Evolutionary conservation across 2,797 vertebrate species (phyloP), one percentile per base, ranked within the genome.

Genomic region (Nothura maculosa): DNA sequence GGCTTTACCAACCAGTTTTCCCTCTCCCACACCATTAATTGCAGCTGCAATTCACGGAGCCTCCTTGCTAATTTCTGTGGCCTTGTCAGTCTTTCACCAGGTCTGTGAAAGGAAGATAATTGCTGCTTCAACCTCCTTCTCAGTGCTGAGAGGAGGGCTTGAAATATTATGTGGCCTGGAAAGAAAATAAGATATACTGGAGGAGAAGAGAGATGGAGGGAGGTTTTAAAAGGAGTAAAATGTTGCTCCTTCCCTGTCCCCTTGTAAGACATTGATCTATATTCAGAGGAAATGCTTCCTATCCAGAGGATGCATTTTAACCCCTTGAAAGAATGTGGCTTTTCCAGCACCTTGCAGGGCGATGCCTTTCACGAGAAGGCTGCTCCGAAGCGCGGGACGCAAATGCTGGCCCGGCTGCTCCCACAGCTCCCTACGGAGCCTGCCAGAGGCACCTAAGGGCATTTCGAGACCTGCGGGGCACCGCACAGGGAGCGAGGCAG

Each of bases 21-120:
- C 21, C 1, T 45, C 48, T 85, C 64, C 57, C 72, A 72, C 47
- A 19, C 36, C 40, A 75, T 70, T 64, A 60, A 32, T 91, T 94
- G 43, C 78, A 68, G 75, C 57, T 70, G 52, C 64, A 50, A 34
- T 74, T 82, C 72, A 82, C 72, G 54, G 64, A 92, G 52, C 45
- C 30, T 85, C 68, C 73, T 64, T n/a, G 66, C 58, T 90, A 90
- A 93, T 92, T 94, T 86, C 64, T 72, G 81, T 2, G 4, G n/a
- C 27, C 0, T 52, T 92, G 86, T 89, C 95, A 89, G 73, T 68
- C 48, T 88, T 72, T 92, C 81, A 55, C 13, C 80, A 43, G 38
- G 38, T 75, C 79, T 90, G 55, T 66, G 86, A 94, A 87, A 58
- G 80, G 83, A 91, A 90, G 84, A 80, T 83, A 92, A 95, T 80